Conservation (phyloP, 2,888 invertebrate genomes). For the Coleophora deauratella region DNA sequence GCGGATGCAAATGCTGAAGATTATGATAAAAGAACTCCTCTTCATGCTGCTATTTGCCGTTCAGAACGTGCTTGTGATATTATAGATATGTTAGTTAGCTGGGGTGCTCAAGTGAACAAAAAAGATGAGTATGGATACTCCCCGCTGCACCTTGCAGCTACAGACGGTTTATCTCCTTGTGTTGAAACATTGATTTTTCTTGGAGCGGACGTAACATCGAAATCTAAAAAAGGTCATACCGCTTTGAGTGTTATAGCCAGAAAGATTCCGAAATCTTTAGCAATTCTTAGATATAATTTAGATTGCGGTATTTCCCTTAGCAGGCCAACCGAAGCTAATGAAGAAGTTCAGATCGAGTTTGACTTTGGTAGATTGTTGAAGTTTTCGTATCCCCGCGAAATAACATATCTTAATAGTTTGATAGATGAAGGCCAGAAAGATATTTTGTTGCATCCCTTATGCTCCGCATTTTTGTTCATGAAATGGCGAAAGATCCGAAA, state of each 20-base stretch:
- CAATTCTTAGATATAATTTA: conserved; percentile 84
- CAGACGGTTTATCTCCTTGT: conserved; percentile 88
- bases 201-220: conserved; percentile 90
- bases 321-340: conserved; percentile 81
- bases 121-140: conserved; percentile 90
- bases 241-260: conserved; percentile 88
- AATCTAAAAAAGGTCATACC: conserved; percentile 88
- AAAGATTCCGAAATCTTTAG: conserved; percentile 88
- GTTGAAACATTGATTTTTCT: conserved; percentile 87
- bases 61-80: conserved; percentile 86
- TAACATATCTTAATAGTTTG: conserved; percentile 88
- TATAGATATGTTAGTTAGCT: conserved; percentile 82
- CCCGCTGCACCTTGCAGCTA: conserved; percentile 87
- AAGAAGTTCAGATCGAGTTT: conserved; percentile 86
- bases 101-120: conserved; percentile 87
- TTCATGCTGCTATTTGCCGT: conserved; percentile 87
- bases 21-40: conserved; percentile 84
- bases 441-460: conserved; percentile 88
- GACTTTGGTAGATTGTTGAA: conserved; percentile 88
- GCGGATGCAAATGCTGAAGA: conserved; percentile 87
- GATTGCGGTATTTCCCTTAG: conserved; percentile 85
- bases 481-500: conserved; percentile 94
- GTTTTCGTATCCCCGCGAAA: conserved; percentile 88
- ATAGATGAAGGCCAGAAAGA: conserved; percentile 93
- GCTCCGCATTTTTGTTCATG: conserved; percentile 89